Base-by-base conservation (phyloP, 2,797 vertebrate species). In the Echeneis naucrates region DNA sequence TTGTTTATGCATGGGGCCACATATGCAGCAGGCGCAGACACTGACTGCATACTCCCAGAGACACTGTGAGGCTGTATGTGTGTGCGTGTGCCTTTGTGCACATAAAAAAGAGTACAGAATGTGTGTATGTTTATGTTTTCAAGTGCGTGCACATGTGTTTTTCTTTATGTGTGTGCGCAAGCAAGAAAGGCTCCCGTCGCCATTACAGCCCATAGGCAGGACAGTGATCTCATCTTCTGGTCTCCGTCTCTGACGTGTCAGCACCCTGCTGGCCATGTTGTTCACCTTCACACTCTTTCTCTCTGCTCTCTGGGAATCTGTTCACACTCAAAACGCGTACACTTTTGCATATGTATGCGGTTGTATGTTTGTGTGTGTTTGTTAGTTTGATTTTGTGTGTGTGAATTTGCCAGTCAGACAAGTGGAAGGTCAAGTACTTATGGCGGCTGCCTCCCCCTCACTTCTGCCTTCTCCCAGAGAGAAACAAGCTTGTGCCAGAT, bases 1-100 rank as follows among this genome's bases (percentile, higher is more conserved):
- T 92, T 93, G 92, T 92, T 92, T 92, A 93, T 93, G 91, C 92
- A 93, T 92, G 90, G 89, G 88, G 87, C 90, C 90, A 91, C 90
- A 87, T 91, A 90, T 90, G 86, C 85, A 90, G 87, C 83, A 86
- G 78, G 69, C 78, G 75, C 82, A 85, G 84, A 80, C 83, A 78
- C 82, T 84, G 56, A 56, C 82, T 88, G 87, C 85, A 90, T 79
- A 89, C 85, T 87, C 77, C 79, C 88, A 90, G 81, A 88, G 80
- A 88, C 71, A 78, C 84, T 72, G 65, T 64, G 65, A 83, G 80
- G 55, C 56, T 80, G 61, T 84, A 56, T 86, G 75, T 77, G 80
- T 52, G 52, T 50, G 67, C 50, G 62, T 14, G 33, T 54, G 71
- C 44, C 38, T 73, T 80, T 55, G 65, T 61, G 54, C 51, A 62